Conservation (phyloP, 2,888 invertebrate species). For the Stratiomys singularior region DNA sequence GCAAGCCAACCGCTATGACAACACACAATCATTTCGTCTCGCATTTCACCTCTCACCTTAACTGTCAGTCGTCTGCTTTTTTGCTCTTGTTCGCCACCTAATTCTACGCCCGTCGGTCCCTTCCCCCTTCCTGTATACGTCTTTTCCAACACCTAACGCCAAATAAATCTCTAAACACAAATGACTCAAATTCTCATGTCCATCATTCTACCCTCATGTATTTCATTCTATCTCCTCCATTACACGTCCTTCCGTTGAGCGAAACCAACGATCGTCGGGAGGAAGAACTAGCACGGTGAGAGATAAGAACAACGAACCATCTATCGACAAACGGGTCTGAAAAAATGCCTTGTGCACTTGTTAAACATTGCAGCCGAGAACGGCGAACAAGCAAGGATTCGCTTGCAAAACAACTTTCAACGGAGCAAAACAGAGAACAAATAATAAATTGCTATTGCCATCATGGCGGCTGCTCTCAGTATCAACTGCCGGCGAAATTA, state of each 20-base stretch:
- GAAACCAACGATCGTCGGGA: background rate
- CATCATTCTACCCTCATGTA: background rate
- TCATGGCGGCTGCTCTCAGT: slow-evolving; percentile 22
- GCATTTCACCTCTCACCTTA: background rate
- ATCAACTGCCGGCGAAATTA: slow-evolving; percentile 19
- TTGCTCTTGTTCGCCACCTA: no score
- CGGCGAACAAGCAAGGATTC: slow-evolving; percentile 15
- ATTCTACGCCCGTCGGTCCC: background rate
- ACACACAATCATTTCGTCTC: slow-evolving; percentile 2
- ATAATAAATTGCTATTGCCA: slow-evolving; percentile 34
- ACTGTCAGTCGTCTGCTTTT: background rate
- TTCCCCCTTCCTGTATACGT: background rate
- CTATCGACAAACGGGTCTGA: background rate
- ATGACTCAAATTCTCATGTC: slow-evolving; percentile 25
- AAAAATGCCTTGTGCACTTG: slow-evolving; percentile 19
- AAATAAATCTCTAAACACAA: slow-evolving; percentile 2
- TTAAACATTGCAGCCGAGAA: slow-evolving; percentile 8
- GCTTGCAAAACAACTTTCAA: slow-evolving; percentile 41
- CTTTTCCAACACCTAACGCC: background rate
- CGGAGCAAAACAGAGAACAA: slow-evolving; percentile 15
- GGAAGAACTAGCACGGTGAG: background rate
- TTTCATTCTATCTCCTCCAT: slow-evolving; percentile 6
- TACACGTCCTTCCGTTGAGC: background rate
- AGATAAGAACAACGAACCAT: background rate
- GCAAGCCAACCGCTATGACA: background rate